Evolutionary conservation across 2,113 vertebrate species (phyloP).

Genomic region (Ciconia maguari): DNA sequence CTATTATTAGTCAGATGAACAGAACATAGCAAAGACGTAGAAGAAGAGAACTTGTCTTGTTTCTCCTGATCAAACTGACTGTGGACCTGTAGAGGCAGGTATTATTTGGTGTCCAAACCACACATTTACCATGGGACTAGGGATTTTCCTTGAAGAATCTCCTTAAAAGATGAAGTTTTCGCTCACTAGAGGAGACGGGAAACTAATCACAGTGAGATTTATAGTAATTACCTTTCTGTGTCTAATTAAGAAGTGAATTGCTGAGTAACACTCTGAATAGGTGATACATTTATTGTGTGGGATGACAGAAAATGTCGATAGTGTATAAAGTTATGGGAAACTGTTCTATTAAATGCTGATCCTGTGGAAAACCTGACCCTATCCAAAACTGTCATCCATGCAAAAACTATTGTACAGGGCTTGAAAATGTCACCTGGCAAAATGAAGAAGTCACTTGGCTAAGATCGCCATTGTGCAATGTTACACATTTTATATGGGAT

Average conservation of each 20-base stretch:
- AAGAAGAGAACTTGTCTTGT: not conserved
- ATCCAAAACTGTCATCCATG: not conserved
- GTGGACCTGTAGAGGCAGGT: not conserved
- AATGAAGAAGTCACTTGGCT: not conserved
- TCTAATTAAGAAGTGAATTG: not conserved
- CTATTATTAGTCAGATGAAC: not conserved
- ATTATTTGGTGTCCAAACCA: not conserved
- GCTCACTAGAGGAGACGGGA: not conserved
- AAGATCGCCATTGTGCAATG: not conserved
- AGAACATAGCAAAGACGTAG: not conserved
- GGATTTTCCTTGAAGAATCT: not conserved
- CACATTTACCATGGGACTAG: not conserved
- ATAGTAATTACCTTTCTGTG: not conserved
- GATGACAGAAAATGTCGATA: not conserved
- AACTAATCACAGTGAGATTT: not conserved
- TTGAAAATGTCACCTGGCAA: not conserved
- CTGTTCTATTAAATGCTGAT: not conserved
- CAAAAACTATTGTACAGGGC: not conserved
- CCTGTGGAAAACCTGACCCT: not conserved
- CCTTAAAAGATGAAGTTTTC: not conserved
- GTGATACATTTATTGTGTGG: not conserved
- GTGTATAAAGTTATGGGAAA: not conserved
- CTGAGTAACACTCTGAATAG: not conserved
- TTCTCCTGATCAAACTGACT: not conserved
- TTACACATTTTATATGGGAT: not conserved